Conservation (phyloP, 2,113 vertebrate species). For the Ceuthmochares aereus region DNA sequence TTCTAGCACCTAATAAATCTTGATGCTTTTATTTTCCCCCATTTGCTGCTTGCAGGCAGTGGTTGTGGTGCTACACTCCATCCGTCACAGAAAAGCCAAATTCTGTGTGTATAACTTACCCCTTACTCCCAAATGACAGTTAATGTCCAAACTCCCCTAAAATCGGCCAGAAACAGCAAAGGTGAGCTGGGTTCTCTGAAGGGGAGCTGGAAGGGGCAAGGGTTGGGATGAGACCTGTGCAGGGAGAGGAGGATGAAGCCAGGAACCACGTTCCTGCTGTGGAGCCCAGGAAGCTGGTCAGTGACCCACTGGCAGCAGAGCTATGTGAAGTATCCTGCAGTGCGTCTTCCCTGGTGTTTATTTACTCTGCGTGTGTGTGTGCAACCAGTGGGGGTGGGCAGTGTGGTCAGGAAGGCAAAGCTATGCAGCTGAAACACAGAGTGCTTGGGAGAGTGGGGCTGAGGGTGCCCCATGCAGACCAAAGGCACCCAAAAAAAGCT, state of each 20-base stretch:
- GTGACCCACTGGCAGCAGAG: neutral
- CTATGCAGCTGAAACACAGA: neutral
- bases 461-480: neutral
- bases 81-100: constrained; percentile 17
- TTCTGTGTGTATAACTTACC: neutral
- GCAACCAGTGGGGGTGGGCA: neutral
- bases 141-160: neutral
- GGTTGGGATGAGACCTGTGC: neutral
- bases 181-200: neutral
- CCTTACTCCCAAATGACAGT: neutral
- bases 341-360: neutral
- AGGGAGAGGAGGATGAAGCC: neutral
- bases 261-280: constrained; percentile 11
- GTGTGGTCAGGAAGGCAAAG: neutral
- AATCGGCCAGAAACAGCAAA: constrained; percentile 7
- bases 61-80: neutral
- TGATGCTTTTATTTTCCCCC: constrained; percentile 25
- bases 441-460: neutral
- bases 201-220: neutral
- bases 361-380: constrained; percentile 13
- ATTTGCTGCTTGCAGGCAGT: constrained; percentile 14
- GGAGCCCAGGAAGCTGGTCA: constrained; percentile 22
- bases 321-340: constrained; percentile 5
- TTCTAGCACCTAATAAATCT: constrained; percentile 57
- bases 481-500: neutral